Base-by-base conservation (phyloP, 2,797 vertebrate genomes). In the Avahi laniger region DNA sequence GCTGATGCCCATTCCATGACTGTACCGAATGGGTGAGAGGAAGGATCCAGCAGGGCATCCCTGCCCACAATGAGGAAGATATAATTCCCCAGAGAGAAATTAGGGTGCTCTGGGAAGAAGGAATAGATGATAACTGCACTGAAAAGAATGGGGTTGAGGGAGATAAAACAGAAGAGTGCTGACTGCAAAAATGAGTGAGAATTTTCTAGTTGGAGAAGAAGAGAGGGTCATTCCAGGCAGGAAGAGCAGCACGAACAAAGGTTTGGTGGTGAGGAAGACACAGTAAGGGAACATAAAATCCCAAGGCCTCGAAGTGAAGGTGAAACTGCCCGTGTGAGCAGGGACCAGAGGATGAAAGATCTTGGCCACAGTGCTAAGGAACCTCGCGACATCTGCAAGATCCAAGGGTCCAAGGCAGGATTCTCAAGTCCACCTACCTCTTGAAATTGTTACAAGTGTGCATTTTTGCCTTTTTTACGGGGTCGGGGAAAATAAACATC, bases 161-260 rank as follows among this genome's bases (percentile, higher is more conserved):
- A 1, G 20, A 41, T 72, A 54, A 73, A 75, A 79, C 35, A 82
- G 41, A 85, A 61, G 38, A 26, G 5, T 4, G 5, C 73, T 48
- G 12, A 35, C n/a, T n/a, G 38, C 18, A 33, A 93, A 69, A 41
- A 41, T 9, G 17, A 48, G 24, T 7, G 72, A 24, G n/a, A 48
- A 79, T 78, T 26, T 75, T 83, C 80, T 75, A 70, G 11, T 3
- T 94, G 12, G 72, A 59, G 20, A 52, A 65, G 7, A 93, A 67
- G 6, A 65, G 0, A 38, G 35, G 22, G 18, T 38, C 26, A 52
- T 41, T 93, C 11, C 14, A 38, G 75, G 24, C 6, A 35, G 15
- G n/a, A 9, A 83, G 11, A 65, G 2, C 33, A 61, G 4, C 38
- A 20, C 38, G 28, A 65, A 61, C 50, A 73, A 85, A 79, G 24